Evolutionary conservation across 2,888 invertebrate species (phyloP).

Genomic region (Eudemis profundana): DNA sequence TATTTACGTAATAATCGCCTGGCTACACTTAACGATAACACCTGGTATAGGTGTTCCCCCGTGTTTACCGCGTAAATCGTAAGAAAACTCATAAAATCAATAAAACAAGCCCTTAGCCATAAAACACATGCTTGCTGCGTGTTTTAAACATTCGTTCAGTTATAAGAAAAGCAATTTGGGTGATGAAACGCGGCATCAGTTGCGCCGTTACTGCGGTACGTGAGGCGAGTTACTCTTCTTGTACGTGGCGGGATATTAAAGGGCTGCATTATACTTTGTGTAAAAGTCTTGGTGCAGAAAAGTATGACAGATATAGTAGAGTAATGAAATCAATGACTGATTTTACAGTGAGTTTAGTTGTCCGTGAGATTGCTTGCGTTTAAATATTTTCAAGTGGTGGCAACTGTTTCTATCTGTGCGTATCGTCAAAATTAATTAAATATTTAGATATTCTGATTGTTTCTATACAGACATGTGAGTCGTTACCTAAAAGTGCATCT

Average conservation of each 20-base stretch:
- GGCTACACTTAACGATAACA: too few relatives aligned
- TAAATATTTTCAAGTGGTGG: too few relatives aligned
- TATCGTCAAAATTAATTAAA: too few relatives aligned
- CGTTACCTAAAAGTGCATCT: too few relatives aligned
- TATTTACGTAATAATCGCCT: too few relatives aligned
- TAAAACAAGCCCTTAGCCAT: slow-evolving; percentile 80
- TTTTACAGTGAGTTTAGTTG: too few relatives aligned
- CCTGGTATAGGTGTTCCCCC: slow-evolving; percentile 29
- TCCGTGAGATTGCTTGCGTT: too few relatives aligned
- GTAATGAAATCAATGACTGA: not conserved
- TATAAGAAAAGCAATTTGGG: slow-evolving; percentile 81
- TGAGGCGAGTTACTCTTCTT: slow-evolving; percentile 61
- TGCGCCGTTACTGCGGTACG: slow-evolving; percentile 63
- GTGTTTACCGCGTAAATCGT: slow-evolving; percentile 44
- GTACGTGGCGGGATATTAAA: slow-evolving; percentile 18
- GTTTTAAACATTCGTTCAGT: slow-evolving; percentile 82
- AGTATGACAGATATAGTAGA: slow-evolving; percentile 10
- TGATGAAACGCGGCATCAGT: slow-evolving; percentile 74
- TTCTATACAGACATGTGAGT: too few relatives aligned
- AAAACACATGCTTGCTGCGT: slow-evolving; percentile 82
- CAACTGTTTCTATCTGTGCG: too few relatives aligned
- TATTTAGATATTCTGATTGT: too few relatives aligned
- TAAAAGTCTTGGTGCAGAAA: slow-evolving; percentile 7
- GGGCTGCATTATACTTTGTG: slow-evolving; percentile 21
- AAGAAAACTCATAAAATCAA: slow-evolving; percentile 70